Evolutionary conservation across 2,113 vertebrate species (phyloP).

Genomic region (Laticauda colubrina): DNA sequence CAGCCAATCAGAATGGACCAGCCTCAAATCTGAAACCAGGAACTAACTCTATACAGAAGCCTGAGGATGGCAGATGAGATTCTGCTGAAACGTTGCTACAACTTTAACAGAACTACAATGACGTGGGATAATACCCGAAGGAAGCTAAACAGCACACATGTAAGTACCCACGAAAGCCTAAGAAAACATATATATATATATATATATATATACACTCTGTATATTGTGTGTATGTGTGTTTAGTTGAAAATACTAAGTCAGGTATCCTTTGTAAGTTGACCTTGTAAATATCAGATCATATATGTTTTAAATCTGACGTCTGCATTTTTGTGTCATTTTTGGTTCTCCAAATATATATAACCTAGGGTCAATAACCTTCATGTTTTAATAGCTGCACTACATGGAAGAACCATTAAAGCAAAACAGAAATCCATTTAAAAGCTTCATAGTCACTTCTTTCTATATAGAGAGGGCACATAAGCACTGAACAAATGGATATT

Average conservation of each 20-base stretch:
- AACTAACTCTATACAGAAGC: too few relatives aligned
- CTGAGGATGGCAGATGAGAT: too few relatives aligned
- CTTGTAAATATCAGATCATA: not conserved
- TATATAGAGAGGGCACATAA: not conserved
- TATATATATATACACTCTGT: too few relatives aligned
- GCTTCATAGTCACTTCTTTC: constrained; percentile 27
- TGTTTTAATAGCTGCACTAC: constrained; percentile 26
- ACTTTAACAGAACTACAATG: too few relatives aligned
- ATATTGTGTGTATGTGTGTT: too few relatives aligned
- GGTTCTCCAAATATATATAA: constrained; percentile 20
- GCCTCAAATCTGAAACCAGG: too few relatives aligned
- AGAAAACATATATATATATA: too few relatives aligned
- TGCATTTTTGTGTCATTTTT: not conserved
- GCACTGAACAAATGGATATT: constrained; percentile 35
- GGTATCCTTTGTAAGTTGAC: not conserved
- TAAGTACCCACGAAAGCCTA: too few relatives aligned
- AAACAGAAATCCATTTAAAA: constrained; percentile 42
- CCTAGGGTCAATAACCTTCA: not conserved
- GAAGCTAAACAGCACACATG: too few relatives aligned
- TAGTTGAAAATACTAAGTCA: not conserved
- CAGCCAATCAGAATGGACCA: too few relatives aligned
- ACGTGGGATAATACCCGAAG: too few relatives aligned
- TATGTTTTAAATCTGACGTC: not conserved
- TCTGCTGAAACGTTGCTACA: too few relatives aligned
- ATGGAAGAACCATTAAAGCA: constrained; percentile 21